Conservation (phyloP, 2,113 vertebrate genomes). For the Esox niger region DNA sequence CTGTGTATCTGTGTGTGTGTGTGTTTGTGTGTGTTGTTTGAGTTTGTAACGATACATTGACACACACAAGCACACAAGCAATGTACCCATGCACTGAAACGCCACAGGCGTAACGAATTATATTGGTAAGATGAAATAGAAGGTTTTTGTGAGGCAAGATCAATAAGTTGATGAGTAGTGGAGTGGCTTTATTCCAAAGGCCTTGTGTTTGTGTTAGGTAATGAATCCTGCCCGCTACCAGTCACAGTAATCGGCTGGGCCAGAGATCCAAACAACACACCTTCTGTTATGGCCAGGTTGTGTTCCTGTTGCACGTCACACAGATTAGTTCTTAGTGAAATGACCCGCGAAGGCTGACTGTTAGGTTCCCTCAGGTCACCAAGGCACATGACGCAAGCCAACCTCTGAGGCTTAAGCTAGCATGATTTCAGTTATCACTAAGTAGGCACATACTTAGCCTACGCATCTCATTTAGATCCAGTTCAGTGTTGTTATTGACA, state of each 20-base stretch:
- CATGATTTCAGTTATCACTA: neutral
- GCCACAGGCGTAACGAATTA: too few relatives aligned
- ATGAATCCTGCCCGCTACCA: constrained; percentile 47
- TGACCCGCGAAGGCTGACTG: neutral
- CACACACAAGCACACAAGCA: constrained; percentile 15
- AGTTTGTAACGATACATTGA: constrained; percentile 30
- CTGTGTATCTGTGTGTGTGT: constrained; percentile 4
- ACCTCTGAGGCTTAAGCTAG: constrained; percentile 8
- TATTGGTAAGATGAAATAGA: constrained; percentile 63
- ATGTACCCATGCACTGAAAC: too few relatives aligned
- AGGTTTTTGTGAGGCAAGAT: constrained; percentile 68
- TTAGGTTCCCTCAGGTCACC: constrained; percentile 38
- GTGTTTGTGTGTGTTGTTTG: constrained; percentile 34
- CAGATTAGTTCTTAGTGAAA: neutral
- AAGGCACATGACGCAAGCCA: constrained; percentile 60
- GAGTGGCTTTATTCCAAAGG: constrained; percentile 64
- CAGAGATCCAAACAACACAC: constrained; percentile 7
- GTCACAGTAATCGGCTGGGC: constrained; percentile 34
- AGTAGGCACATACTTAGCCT: neutral
- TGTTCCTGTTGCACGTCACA: neutral
- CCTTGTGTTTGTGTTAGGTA: constrained; percentile 70
- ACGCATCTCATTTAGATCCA: neutral
- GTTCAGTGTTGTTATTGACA: too few relatives aligned
- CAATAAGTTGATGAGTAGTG: constrained; percentile 50
- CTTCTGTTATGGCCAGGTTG: constrained; percentile 7